Evolutionary conservation across 2,888 invertebrate species (phyloP), one percentile per base, ranked within the genome.

Genomic region (Augochlorella aurata): DNA sequence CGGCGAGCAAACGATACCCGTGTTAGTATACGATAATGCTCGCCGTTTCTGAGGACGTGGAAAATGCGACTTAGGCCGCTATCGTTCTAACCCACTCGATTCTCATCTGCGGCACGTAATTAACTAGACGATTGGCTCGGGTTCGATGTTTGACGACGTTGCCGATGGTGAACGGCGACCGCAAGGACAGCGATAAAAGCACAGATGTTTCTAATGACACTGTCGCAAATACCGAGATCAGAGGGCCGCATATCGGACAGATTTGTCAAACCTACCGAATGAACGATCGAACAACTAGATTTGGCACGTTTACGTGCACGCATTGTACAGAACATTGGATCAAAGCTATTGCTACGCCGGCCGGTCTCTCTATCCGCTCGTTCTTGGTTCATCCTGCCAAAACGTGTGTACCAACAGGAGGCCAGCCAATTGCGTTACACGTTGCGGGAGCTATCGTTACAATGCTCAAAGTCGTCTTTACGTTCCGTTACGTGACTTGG

Each of bases 391-490:
- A 86, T 87, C 84, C 84, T 81, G 82, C 79, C 77, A 80, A 84
- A 84, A 86, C 78, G 78, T 84, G 82, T 83, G 78, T 83, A 87
- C 87, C 81, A 50, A 85, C 80, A 66, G 75, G 77, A 71, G 83
- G 74, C 66, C 69, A 52, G 77, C 83, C 87, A 83, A 87, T 87
- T 84, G 87, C 84, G 82, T 87, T 85, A 79, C 81, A 77, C 79
- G 77, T 74, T 77, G 83, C 80, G 85, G 78, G 75, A 82, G 83
- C 85, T 79, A 84, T 78, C 82, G 86, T 84, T 85, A 84, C 79
- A 81, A 85, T 75, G 80, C 79, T 87, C 87, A 85, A 87, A 87
- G 82, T 87, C 87, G 82, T 86, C 87, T 85, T 85, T 87, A 77
- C 87, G 85, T 87, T 79, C 88, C 81, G 84, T 76, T 82, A 76